Percentiles rank a stretch among this genome's conserved stretches.
These are phyloP conservation scores for Patella depressa DNA, from an alignment of 2,888 invertebrate genomes.

Conservation along the genomic window DNA sequence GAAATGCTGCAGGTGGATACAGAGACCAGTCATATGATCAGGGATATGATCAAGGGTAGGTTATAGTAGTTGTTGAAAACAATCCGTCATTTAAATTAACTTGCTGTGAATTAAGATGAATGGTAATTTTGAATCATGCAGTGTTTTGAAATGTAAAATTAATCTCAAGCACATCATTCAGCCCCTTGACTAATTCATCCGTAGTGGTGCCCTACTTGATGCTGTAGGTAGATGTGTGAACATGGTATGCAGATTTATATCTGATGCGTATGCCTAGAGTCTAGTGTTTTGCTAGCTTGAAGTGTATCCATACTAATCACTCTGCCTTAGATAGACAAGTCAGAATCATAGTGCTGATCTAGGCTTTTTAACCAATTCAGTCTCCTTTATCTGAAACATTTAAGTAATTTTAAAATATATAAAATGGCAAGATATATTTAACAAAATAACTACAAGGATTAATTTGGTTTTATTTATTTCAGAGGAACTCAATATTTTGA, in stretches of 20 bases:
- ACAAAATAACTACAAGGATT: background rate
- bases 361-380: constrained; percentile 35
- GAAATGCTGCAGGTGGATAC: constrained; percentile 20
- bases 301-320: constrained; percentile 24
- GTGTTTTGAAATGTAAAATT: no score
- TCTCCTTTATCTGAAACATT: constrained; percentile 39
- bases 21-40: constrained; percentile 21
- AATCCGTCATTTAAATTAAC: no score
- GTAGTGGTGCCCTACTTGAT: background rate
- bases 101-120: no score
- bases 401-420: constrained; percentile 20
- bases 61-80: background rate
- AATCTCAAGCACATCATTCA: no score
- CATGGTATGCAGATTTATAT: background rate
- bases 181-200: no score
- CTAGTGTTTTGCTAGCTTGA: constrained; percentile 34
- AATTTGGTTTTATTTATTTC: constrained; percentile 22
- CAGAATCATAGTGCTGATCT: constrained; percentile 51
- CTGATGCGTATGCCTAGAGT: background rate
- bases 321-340: constrained; percentile 30
- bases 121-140: no score
- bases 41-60: constrained; percentile 27
- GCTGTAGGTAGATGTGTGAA: background rate
- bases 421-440: constrained; percentile 9
- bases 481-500: constrained; percentile 62